Conservation (phyloP, 2,797 vertebrate species). For the Kryptopterus vitreolus region DNA sequence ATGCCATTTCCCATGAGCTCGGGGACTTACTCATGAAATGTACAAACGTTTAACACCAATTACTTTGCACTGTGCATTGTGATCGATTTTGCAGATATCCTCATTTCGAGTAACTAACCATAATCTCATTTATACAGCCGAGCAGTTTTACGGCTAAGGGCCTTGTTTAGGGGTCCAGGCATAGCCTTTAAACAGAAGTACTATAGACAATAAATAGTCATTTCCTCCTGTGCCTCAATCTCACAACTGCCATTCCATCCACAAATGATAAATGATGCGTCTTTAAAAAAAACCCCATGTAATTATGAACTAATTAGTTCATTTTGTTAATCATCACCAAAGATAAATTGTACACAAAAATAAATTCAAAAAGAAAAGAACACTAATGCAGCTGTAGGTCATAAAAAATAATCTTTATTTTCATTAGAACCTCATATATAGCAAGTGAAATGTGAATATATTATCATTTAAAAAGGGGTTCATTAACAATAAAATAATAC, state of each 20-base stretch:
- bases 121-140: too few relatives aligned
- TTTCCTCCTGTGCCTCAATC: neutral
- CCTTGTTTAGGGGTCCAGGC: too few relatives aligned
- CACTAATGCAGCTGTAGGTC: neutral
- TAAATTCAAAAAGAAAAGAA: neutral
- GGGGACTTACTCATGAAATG: neutral
- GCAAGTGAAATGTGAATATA: neutral
- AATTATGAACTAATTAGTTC: neutral
- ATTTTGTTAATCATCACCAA: neutral
- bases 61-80: neutral
- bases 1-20: neutral
- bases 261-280: neutral
- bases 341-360: too few relatives aligned
- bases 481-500: neutral
- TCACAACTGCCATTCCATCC: neutral
- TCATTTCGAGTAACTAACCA: too few relatives aligned
- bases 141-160: too few relatives aligned
- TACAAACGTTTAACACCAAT: neutral
- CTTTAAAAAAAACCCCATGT: neutral
- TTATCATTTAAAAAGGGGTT: neutral
- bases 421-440: neutral
- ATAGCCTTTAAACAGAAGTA: too few relatives aligned
- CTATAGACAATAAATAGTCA: neutral
- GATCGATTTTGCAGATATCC: too few relatives aligned
- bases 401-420: neutral